These are phyloP conservation scores for Cricetomys ansorgei DNA, from an alignment of 2,113 vertebrate species.

Conservation along the genomic window DNA sequence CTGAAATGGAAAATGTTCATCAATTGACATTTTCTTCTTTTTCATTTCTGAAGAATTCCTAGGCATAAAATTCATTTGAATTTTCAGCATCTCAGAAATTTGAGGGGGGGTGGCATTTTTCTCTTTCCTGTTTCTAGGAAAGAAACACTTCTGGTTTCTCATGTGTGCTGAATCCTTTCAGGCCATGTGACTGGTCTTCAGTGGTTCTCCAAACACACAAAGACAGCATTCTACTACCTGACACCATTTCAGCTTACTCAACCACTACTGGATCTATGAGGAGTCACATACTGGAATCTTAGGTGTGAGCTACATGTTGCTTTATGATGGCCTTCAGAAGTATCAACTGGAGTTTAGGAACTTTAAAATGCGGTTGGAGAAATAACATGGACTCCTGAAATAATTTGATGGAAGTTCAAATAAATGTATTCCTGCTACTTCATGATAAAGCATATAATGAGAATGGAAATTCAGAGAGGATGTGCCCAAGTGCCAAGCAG, in stretches of 20 bases:
- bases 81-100: constrained; percentile 13
- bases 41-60: background rate
- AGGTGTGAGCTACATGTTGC: background rate
- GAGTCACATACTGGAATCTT: background rate
- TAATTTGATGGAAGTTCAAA: constrained; percentile 65
- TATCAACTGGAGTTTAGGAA: constrained; percentile 37
- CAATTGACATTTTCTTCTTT: background rate
- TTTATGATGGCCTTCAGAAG: constrained; percentile 15
- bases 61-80: background rate
- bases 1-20: background rate
- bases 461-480: constrained; percentile 64
- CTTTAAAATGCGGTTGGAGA: background rate
- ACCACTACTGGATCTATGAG: background rate
- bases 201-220: background rate
- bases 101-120: background rate
- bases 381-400: constrained; percentile 30
- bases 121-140: background rate
- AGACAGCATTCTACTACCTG: background rate
- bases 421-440: constrained; percentile 51
- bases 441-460: constrained; percentile 74
- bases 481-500: constrained; percentile 61
- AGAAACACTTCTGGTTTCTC: background rate
- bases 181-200: background rate
- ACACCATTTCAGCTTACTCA: background rate
- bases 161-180: background rate